Evolutionary conservation across 2,888 invertebrate genomes (phyloP).

Genomic region (Metalampra italica): DNA sequence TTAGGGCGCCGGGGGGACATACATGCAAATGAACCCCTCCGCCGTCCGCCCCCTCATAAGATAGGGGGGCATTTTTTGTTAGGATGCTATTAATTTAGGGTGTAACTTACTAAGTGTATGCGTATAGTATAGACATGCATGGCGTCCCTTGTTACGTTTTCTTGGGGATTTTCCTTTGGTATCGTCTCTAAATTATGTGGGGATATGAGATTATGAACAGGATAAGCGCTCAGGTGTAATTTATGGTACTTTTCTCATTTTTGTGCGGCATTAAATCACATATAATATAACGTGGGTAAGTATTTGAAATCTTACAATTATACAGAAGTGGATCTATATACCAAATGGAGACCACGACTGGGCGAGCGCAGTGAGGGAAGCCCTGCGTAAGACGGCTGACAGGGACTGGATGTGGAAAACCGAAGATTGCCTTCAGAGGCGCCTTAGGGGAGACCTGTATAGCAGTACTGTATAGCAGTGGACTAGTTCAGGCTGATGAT

Average conservation of each 20-base stretch:
- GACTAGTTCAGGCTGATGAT: too few species aligned
- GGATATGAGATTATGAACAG: slow-evolving; percentile 63
- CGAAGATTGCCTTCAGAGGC: too few species aligned
- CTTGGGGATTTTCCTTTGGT: slow-evolving; percentile 51
- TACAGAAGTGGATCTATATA: too few species aligned
- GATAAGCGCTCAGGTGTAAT: slow-evolving; percentile 54
- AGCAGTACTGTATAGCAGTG: too few species aligned
- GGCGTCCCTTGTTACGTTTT: slow-evolving; percentile 46
- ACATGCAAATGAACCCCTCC: slow-evolving; percentile 72
- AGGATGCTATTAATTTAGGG: slow-evolving; percentile 78
- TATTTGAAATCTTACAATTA: too few species aligned
- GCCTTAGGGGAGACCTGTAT: too few species aligned
- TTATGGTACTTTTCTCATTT: slow-evolving; percentile 30
- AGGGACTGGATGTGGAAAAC: too few species aligned
- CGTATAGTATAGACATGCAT: slow-evolving; percentile 48
- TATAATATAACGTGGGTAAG: neutral
- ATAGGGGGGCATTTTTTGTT: slow-evolving; percentile 75
- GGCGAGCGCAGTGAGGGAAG: too few species aligned
- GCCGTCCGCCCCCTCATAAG: slow-evolving; percentile 52
- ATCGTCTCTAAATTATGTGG: slow-evolving; percentile 59
- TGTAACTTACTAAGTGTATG: slow-evolving; percentile 68
- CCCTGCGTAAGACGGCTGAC: too few species aligned
- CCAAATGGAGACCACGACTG: too few species aligned
- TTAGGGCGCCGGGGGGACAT: slow-evolving; percentile 76
- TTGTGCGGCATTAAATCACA: neutral